phyloP scores from a whole-genome alignment of 2,113 vertebrate genomes.

The Catharus minimus region DNA sequence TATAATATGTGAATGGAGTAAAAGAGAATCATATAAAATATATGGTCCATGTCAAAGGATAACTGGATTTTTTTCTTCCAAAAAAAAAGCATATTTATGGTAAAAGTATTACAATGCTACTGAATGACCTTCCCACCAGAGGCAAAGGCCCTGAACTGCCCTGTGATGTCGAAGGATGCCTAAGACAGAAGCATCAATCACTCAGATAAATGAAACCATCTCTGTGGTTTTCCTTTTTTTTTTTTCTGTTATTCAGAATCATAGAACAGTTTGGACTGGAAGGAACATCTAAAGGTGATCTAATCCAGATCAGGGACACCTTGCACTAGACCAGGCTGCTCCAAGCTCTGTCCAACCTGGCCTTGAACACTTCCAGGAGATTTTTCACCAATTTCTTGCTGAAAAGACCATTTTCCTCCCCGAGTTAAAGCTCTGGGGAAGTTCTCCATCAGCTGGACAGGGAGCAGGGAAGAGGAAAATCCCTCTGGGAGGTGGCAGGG shows the following conservation, averaged over 20 bases:
- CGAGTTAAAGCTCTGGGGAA: not conserved
- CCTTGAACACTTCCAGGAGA: not conserved
- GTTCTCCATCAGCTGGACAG: not conserved
- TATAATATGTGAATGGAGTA: rapidly evolving
- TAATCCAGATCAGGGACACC: not conserved
- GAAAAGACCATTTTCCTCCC: not conserved
- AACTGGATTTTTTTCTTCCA: not conserved
- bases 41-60: not conserved
- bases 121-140: slow-evolving; percentile 1
- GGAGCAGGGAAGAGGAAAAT: not conserved
- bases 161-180: not conserved
- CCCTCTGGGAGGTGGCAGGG: not conserved
- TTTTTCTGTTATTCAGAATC: not conserved
- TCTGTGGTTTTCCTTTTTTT: not conserved
- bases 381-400: not conserved
- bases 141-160: not conserved
- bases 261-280: not conserved
- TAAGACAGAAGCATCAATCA: slow-evolving; percentile 9
- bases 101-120: not conserved
- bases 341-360: rapidly evolving
- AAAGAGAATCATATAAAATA: not conserved
- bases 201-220: not conserved
- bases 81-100: not conserved
- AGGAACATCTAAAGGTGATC: not conserved
- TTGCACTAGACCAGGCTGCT: not conserved